These are phyloP conservation scores for Scaptomyza reducta DNA, from an alignment of 2,888 invertebrate species.

Conservation along the genomic window DNA sequence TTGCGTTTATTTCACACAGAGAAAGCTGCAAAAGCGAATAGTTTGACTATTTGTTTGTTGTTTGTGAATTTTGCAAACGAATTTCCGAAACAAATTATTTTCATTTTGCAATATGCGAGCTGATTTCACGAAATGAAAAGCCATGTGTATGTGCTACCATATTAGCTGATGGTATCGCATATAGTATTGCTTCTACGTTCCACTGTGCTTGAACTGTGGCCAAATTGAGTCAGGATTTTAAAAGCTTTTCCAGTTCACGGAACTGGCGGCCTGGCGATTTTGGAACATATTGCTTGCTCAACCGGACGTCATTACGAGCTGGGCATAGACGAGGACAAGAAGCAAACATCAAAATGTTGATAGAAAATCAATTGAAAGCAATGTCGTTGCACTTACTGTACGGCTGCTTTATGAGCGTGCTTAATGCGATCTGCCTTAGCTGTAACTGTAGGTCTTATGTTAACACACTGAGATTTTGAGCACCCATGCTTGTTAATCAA, in stretches of 20 bases:
- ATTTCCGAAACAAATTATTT: constrained; percentile 47
- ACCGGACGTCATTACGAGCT: constrained; percentile 6
- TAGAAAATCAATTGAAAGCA: constrained; percentile 68
- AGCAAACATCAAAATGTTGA: constrained; percentile 45
- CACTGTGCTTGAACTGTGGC: neutral
- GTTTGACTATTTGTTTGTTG: constrained; percentile 17
- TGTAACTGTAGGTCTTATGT: constrained; percentile 4
- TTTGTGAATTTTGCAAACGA: constrained; percentile 22
- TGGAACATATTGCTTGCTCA: constrained; percentile 14
- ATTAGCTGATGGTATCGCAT: constrained; percentile 17
- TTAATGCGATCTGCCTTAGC: constrained; percentile 40
- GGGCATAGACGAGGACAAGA: constrained; percentile 38
- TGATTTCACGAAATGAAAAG: constrained; percentile 19
- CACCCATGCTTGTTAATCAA: neutral
- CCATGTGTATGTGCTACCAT: neutral
- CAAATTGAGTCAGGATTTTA: constrained; percentile 13
- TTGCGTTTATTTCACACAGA: constrained; percentile 42
- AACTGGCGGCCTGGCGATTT: constrained; percentile 11
- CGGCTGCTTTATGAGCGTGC: constrained; percentile 36
- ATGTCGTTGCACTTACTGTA: constrained; percentile 45
- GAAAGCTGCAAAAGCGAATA: constrained; percentile 1
- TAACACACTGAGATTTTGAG: constrained; percentile 1
- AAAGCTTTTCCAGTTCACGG: constrained; percentile 39
- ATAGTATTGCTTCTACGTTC: neutral
- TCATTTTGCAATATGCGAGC: constrained; percentile 36